phyloP scores from a whole-genome alignment of 2,888 invertebrate genomes.

The Conomelus anceps region DNA sequence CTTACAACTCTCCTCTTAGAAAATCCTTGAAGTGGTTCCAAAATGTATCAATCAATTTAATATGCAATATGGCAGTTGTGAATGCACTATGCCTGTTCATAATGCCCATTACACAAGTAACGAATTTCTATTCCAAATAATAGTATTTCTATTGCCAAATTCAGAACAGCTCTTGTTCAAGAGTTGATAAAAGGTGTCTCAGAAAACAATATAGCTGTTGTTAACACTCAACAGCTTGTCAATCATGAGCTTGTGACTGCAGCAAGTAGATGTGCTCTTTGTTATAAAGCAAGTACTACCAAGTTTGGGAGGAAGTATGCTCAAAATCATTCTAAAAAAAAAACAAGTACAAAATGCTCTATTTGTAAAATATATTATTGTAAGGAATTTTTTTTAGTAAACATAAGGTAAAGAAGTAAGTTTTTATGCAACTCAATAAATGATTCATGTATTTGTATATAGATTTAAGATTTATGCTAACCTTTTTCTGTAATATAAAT shows the following conservation, averaged over 20 bases:
- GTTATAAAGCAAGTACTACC: background rate
- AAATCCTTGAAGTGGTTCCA: background rate
- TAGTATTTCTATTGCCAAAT: background rate
- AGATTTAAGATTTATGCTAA: too few relatives aligned
- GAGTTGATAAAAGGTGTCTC: background rate
- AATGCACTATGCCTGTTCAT: background rate
- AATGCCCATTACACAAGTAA: too few relatives aligned
- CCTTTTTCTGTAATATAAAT: too few relatives aligned
- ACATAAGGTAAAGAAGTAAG: too few relatives aligned
- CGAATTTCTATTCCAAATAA: background rate
- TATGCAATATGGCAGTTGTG: background rate
- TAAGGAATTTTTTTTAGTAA: too few relatives aligned
- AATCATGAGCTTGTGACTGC: background rate
- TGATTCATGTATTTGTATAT: too few relatives aligned
- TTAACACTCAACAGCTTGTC: background rate
- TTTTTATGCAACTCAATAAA: too few relatives aligned
- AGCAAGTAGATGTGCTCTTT: background rate
- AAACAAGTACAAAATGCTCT: too few relatives aligned
- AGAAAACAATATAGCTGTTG: too few relatives aligned
- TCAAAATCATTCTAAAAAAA: too few relatives aligned
- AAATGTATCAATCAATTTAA: background rate
- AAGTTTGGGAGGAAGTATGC: too few relatives aligned
- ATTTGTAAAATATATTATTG: too few relatives aligned
- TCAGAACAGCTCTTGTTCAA: background rate
- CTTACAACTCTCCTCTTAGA: background rate